phyloP scores from a whole-genome alignment of 1,140 invertebrate genomes.

The Drosophila nikananu region DNA sequence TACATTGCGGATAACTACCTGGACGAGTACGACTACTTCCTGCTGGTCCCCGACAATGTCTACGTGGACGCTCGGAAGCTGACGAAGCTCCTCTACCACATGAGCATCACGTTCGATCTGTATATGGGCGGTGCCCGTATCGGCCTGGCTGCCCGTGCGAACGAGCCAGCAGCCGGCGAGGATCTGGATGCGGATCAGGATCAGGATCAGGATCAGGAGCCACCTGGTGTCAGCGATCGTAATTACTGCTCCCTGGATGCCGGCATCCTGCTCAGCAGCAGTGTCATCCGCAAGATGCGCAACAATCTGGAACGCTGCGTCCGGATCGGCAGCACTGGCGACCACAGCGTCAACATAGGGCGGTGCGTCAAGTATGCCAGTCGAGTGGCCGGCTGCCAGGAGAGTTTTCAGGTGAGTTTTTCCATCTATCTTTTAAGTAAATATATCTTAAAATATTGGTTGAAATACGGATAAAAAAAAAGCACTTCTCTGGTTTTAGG shows the following conservation, averaged over 20 bases:
- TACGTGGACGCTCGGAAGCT: constrained; percentile 92
- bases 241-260: constrained; percentile 87
- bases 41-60: constrained; percentile 92
- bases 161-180: constrained; percentile 4
- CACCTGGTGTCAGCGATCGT: constrained; percentile 62
- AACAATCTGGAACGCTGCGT: constrained; percentile 94
- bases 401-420: constrained; percentile 86
- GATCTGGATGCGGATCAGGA: neutral
- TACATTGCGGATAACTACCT: constrained; percentile 95
- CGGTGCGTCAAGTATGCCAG: constrained; percentile 91
- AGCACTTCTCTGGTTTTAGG: too few species aligned
- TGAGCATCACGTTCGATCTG: constrained; percentile 93
- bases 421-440: too few species aligned
- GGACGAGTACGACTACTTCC: constrained; percentile 96
- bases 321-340: constrained; percentile 91
- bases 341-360: constrained; percentile 93
- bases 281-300: constrained; percentile 90
- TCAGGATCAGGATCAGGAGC: constrained; percentile 6
- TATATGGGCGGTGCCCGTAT: constrained; percentile 88
- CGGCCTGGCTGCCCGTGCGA: constrained; percentile 12
- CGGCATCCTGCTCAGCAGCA: constrained; percentile 92
- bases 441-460: too few species aligned
- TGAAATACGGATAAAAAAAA: too few species aligned
- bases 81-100: constrained; percentile 89
- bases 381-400: constrained; percentile 87